phyloP scores from a whole-genome alignment of 1,140 invertebrate genomes.

The Drosophila pseudoananassae region DNA sequence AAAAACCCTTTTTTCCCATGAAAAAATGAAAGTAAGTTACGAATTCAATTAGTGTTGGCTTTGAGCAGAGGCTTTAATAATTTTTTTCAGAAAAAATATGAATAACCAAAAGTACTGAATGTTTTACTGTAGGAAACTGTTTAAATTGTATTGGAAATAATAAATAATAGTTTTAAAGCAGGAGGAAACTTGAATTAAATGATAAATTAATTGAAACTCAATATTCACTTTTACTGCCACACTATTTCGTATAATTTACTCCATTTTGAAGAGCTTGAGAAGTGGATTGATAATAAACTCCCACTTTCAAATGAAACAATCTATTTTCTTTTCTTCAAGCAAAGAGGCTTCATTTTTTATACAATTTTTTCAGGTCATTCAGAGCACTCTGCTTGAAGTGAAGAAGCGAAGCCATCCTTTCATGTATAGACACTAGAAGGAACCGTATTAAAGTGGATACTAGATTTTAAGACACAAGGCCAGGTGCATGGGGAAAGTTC shows the following conservation, averaged over 20 bases:
- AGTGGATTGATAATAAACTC: too few relatives aligned
- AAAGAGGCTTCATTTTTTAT: background rate
- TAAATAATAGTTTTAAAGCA: too few relatives aligned
- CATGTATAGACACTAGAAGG: background rate
- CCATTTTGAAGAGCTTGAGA: too few relatives aligned
- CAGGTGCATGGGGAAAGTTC: slow-evolving; percentile 51
- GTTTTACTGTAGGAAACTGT: too few relatives aligned
- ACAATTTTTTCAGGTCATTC: background rate
- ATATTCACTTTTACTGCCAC: too few relatives aligned
- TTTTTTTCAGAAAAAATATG: background rate
- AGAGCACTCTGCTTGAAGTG: too few relatives aligned
- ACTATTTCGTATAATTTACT: too few relatives aligned
- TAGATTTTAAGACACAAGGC: background rate
- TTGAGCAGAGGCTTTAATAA: too few relatives aligned
- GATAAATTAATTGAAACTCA: too few relatives aligned
- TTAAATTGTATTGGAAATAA: too few relatives aligned
- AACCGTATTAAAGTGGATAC: slow-evolving; percentile 4
- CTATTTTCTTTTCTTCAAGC: background rate
- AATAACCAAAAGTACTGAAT: background rate
- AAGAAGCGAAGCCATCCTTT: too few relatives aligned
- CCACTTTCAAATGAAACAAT: background rate
- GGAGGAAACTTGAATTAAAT: too few relatives aligned
- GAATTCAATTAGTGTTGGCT: background rate
- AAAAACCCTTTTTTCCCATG: background rate
- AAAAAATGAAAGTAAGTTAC: background rate